Evolutionary conservation across 2,113 vertebrate species (phyloP), one percentile per base, ranked within the genome.

Genomic region (Glareola pratincola): DNA sequence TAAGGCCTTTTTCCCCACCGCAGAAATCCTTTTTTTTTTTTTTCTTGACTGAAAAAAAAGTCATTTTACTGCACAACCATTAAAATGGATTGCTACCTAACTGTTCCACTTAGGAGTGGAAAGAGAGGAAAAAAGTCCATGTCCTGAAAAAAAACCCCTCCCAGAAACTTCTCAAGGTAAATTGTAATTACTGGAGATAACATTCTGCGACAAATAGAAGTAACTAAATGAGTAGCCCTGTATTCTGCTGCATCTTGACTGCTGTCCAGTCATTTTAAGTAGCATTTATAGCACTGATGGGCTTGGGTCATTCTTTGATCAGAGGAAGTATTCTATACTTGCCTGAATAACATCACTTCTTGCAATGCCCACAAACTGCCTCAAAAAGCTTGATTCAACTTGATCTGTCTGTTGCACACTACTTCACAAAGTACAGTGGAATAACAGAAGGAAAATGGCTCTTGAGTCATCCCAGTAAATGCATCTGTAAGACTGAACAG

Each of bases 151-250:
- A 71, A 59, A 41, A 30, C 23, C 36, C 36, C 11, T 81, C n/a
- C 6, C 21, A 75, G 69, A 14, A 86, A 45, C 68, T 75, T 94
- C 26, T 78, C 45, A 89, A 78, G 80, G 60, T 96, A 87, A 56
- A 75, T 37, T 37, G 47, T 78, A 86, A 89, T 96, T 86, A 91
- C 56, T 72, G 48, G 56, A 92, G 66, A 53, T 91, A 89, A 94
- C 91, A 82, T 84, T 88, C 36, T 72, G 30, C 94, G 88, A 54
- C 1, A 2, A 84, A 59, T 71, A 75, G 59, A 67, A 84, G 43
- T 73, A 41, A 50, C 16, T 54, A 74, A 63, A 77, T 10, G 27
- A 88, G 56, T 63, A 84, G 39, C 10, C 9, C 48, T 60, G 22
- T 60, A 39, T 89, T 86, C 37, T 94, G 64, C 63, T 0, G 2